Percentiles rank a stretch among this genome's conserved stretches.
Conservation (phyloP, 2,888 invertebrate genomes). For the Clanis bilineata region DNA sequence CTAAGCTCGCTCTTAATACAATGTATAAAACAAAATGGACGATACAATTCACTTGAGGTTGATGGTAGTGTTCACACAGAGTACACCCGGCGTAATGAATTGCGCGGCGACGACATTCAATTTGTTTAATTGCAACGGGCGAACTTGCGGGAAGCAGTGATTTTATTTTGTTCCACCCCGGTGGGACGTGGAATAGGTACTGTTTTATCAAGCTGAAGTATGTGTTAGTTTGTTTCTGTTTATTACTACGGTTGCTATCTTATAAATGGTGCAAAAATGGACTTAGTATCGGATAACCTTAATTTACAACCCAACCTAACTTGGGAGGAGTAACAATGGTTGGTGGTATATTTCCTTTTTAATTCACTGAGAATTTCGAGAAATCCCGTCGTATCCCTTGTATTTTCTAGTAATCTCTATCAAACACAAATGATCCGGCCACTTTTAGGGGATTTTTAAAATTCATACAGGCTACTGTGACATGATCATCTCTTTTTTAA, state of each 20-base stretch:
- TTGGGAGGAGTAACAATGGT: too few relatives aligned
- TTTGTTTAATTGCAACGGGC: constrained; percentile 51
- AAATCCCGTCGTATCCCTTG: too few relatives aligned
- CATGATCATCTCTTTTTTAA: too few relatives aligned
- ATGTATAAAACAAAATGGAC: neutral
- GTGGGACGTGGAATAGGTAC: neutral
- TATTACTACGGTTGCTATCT: neutral
- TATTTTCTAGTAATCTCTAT: too few relatives aligned
- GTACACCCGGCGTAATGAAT: constrained; percentile 35
- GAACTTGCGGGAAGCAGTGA: constrained; percentile 36
- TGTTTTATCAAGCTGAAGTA: neutral
- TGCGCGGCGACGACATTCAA: constrained; percentile 42
- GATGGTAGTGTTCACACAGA: neutral
- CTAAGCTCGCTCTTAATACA: neutral
- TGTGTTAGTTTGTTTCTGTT: neutral
- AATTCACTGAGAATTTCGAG: too few relatives aligned
- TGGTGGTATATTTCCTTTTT: too few relatives aligned
- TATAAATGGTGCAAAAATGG: neutral
- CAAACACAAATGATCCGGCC: too few relatives aligned
- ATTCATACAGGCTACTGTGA: too few relatives aligned
- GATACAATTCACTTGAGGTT: neutral
- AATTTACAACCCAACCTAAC: too few relatives aligned
- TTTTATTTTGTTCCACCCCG: constrained; percentile 35
- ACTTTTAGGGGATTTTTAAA: too few relatives aligned
- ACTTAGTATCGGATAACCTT: too few relatives aligned